Percentiles rank a stretch among this genome's conserved stretches.
Evolutionary conservation across 2,113 vertebrate genomes (phyloP).

Genomic region (Fulmarus glacialis): DNA sequence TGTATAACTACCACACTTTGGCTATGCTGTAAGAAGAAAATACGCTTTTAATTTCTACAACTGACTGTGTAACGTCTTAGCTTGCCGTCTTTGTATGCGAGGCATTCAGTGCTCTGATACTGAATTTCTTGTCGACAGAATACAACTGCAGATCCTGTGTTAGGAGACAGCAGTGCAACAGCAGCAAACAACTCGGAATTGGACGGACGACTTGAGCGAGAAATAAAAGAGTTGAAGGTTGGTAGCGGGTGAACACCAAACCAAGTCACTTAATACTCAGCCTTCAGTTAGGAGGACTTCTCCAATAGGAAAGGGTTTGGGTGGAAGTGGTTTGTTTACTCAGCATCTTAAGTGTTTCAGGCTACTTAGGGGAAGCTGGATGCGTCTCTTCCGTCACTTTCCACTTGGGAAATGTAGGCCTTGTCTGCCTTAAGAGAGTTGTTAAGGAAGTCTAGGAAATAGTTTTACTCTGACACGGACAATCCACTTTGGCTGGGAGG

Average conservation of each 20-base stretch:
- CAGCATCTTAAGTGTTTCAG: neutral
- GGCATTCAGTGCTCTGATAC: neutral
- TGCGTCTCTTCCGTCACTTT: fast-evolving
- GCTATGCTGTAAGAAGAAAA: neutral
- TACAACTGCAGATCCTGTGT: neutral
- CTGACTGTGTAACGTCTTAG: too few species aligned
- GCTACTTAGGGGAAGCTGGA: neutral
- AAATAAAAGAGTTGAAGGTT: slow-evolving; percentile 87
- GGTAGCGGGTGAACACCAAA: neutral
- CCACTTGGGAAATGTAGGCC: neutral
- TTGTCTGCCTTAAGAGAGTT: neutral
- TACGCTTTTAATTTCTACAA: fast-evolving
- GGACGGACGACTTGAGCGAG: slow-evolving; percentile 80
- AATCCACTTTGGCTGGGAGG: neutral
- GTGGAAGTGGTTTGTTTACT: neutral
- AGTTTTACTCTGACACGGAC: neutral
- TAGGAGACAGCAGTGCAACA: slow-evolving; percentile 21
- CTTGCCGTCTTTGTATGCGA: neutral
- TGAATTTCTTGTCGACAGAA: slow-evolving; percentile 60
- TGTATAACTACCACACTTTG: too few species aligned
- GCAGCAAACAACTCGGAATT: slow-evolving; percentile 66
- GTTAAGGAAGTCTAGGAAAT: neutral
- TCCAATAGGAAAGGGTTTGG: neutral
- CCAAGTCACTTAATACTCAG: neutral
- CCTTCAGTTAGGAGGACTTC: neutral